Conservation (phyloP, 2,113 vertebrate genomes). For the Phyllopteryx taeniolatus region DNA sequence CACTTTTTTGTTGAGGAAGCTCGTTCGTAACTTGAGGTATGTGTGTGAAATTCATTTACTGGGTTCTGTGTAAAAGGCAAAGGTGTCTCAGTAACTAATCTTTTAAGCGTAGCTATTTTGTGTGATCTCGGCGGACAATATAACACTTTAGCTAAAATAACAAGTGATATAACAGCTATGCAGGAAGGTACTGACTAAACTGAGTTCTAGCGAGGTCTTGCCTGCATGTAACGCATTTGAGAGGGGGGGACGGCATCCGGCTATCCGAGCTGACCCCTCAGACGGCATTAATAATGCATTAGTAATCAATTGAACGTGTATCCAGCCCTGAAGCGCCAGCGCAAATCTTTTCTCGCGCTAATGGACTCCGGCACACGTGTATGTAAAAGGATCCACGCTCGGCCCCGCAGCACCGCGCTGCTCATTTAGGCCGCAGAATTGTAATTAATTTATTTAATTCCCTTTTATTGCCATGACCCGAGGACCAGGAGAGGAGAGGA, state of each 20-base stretch:
- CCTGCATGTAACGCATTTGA: conserved; percentile 1
- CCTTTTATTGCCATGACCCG: conserved; percentile 33
- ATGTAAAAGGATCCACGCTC: conserved; percentile 18
- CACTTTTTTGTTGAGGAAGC: too few relatives aligned
- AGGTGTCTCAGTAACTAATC: too few relatives aligned
- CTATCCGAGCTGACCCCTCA: conserved; percentile 51
- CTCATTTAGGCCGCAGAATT: conserved; percentile 30
- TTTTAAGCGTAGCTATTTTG: too few relatives aligned
- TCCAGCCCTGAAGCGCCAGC: conserved; percentile 49
- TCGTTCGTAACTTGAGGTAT: too few relatives aligned
- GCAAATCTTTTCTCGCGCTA: conserved; percentile 38
- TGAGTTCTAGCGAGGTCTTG: not conserved
- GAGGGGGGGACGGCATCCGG: not conserved
- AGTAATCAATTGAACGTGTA: conserved; percentile 69
- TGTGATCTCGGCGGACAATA: not conserved
- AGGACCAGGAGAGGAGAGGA: conserved; percentile 24
- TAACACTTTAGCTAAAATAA: not conserved
- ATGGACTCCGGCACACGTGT: conserved; percentile 32
- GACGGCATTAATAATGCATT: conserved; percentile 70
- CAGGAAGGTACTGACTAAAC: too few relatives aligned
- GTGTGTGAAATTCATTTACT: too few relatives aligned
- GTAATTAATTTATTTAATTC: conserved; percentile 28
- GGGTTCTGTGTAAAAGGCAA: too few relatives aligned
- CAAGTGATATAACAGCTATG: not conserved
- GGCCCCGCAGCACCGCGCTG: conserved; percentile 33